phyloP scores from a whole-genome alignment of 2,888 invertebrate genomes.

The Helobdella robusta region DNA sequence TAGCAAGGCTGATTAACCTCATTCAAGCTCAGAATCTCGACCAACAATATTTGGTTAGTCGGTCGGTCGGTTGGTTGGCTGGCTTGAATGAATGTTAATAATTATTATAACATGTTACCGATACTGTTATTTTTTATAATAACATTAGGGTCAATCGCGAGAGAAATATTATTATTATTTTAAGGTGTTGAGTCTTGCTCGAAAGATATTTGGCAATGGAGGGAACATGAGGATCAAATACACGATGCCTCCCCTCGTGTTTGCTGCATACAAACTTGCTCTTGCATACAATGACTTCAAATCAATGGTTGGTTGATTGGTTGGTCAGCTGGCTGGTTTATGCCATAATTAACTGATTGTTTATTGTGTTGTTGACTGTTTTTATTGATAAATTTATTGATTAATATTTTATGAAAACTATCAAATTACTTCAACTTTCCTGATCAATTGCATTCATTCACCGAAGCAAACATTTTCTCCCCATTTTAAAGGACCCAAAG shows the following conservation, averaged over 20 bases:
- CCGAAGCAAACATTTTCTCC: no score
- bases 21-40: slow-evolving; percentile 55
- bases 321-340: not conserved
- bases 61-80: no score
- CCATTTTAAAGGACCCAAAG: slow-evolving; percentile 66
- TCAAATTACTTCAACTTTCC: no score
- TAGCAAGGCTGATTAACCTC: slow-evolving; percentile 59
- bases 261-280: slow-evolving; percentile 74
- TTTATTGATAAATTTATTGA: not conserved
- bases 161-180: no score
- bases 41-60: slow-evolving; percentile 52
- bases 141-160: no score
- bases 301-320: slow-evolving; percentile 57
- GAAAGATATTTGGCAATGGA: slow-evolving; percentile 81
- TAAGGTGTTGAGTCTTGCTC: slow-evolving; percentile 73
- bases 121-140: no score
- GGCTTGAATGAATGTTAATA: no score
- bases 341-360: not conserved
- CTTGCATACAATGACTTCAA: slow-evolving; percentile 68
- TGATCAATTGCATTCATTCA: no score
- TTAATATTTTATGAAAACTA: no score
- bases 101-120: no score
- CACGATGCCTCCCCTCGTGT: slow-evolving; percentile 84
- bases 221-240: slow-evolving; percentile 77
- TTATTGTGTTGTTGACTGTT: not conserved